These are phyloP conservation scores for Ophion slaviceki DNA, from an alignment of 2,888 invertebrate species.

Conservation along the genomic window DNA sequence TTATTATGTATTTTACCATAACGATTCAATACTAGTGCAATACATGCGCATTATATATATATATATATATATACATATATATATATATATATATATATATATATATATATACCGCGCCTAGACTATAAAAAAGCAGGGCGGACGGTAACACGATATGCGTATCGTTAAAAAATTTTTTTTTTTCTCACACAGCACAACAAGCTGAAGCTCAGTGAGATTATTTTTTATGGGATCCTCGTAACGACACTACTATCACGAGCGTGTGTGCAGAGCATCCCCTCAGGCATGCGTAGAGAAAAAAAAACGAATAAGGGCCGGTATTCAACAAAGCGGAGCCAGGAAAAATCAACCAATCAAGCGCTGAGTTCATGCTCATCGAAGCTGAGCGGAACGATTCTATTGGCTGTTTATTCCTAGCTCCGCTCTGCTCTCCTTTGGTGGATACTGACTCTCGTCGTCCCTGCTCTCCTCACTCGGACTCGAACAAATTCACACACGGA, in stretches of 20 bases:
- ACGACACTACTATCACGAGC: conserved; percentile 1
- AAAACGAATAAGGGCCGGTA: background rate
- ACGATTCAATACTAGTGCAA: background rate
- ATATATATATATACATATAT: too few relatives aligned
- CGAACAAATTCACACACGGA: conserved; percentile 3
- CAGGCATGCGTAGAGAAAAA: background rate
- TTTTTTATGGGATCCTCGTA: conserved; percentile 56
- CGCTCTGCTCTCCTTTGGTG: too few relatives aligned
- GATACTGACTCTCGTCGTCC: too few relatives aligned
- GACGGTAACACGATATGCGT: background rate
- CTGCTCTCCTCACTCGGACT: background rate
- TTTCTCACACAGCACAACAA: conserved; percentile 14
- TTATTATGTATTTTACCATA: conserved; percentile 48
- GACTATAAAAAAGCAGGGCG: background rate
- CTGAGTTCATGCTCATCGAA: too few relatives aligned
- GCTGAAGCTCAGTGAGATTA: conserved; percentile 38
- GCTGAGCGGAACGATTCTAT: too few relatives aligned
- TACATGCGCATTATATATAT: too few relatives aligned
- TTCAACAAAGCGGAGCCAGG: too few relatives aligned
- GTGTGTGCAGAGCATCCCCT: conserved; percentile 16
- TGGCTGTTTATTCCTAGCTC: too few relatives aligned
- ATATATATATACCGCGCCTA: background rate
- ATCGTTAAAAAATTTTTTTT: conserved; percentile 19
- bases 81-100: too few relatives aligned
- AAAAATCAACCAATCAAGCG: too few relatives aligned